Percentiles rank a stretch among this genome's conserved stretches.
These are phyloP conservation scores for Lomographa bimaculata DNA, from an alignment of 2,888 invertebrate genomes.

Conservation along the genomic window DNA sequence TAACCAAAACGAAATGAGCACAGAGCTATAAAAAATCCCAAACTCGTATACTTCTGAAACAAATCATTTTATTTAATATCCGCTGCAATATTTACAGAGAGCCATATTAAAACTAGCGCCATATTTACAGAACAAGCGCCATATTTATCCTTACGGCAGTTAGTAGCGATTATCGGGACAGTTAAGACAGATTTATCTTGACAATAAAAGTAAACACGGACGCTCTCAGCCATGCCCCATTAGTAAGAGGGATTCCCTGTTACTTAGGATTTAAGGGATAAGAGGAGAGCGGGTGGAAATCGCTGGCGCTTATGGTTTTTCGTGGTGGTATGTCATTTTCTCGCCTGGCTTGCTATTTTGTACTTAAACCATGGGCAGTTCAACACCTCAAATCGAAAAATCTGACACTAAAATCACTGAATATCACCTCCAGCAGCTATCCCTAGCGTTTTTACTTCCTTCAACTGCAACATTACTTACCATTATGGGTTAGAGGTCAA, in stretches of 20 bases:
- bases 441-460: no score
- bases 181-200: constrained; percentile 79
- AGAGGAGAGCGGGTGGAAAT: constrained; percentile 19
- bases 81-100: constrained; percentile 4
- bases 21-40: no score
- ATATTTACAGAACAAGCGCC: constrained; percentile 23
- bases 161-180: constrained; percentile 77
- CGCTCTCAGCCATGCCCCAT: constrained; percentile 65
- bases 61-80: constrained; percentile 4
- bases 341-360: no score
- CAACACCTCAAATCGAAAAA: no score
- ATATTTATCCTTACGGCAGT: constrained; percentile 61
- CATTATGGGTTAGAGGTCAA: no score
- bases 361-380: no score
- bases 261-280: constrained; percentile 23
- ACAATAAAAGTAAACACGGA: constrained; percentile 80
- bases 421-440: no score
- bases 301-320: constrained; percentile 4
- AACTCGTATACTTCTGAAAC: not conserved
- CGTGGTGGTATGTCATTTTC: no score
- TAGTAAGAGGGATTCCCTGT: constrained; percentile 66
- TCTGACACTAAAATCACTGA: no score
- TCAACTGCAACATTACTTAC: no score
- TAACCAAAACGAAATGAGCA: no score
- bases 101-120: not conserved